Evolutionary conservation across 2,113 vertebrate genomes (phyloP).

Genomic region (Prolemur simus): DNA sequence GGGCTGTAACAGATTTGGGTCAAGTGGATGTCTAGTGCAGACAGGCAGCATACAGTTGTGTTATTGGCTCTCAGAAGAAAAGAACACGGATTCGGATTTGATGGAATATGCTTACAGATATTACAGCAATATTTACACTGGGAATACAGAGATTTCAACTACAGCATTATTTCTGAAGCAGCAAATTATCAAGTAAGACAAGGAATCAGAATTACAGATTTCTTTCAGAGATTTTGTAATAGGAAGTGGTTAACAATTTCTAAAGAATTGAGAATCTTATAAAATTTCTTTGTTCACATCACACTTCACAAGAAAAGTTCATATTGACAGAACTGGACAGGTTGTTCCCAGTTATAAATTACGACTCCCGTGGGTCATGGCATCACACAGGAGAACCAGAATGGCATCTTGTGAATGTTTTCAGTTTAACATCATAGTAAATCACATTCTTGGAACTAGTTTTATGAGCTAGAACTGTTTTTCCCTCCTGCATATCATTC

Average conservation of each 20-base stretch:
- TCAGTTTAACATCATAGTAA: accelerated
- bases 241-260: neutral
- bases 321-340: neutral
- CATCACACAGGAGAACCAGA: neutral
- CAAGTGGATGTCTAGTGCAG: accelerated
- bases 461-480: neutral
- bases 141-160: neutral
- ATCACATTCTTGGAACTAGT: neutral
- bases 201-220: neutral
- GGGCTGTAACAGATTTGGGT: accelerated
- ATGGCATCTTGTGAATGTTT: neutral
- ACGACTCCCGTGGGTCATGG: accelerated
- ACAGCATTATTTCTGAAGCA: neutral
- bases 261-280: neutral
- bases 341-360: neutral
- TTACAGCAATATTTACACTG: neutral
- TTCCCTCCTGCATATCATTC: neutral
- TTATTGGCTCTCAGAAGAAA: neutral
- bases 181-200: neutral
- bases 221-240: neutral
- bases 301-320: neutral
- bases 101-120: accelerated
- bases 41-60: accelerated
- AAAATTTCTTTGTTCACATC: neutral
- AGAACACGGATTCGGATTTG: neutral